phyloP scores from a whole-genome alignment of 92 coral and sea anemone species.

The Porites cylindrica region DNA sequence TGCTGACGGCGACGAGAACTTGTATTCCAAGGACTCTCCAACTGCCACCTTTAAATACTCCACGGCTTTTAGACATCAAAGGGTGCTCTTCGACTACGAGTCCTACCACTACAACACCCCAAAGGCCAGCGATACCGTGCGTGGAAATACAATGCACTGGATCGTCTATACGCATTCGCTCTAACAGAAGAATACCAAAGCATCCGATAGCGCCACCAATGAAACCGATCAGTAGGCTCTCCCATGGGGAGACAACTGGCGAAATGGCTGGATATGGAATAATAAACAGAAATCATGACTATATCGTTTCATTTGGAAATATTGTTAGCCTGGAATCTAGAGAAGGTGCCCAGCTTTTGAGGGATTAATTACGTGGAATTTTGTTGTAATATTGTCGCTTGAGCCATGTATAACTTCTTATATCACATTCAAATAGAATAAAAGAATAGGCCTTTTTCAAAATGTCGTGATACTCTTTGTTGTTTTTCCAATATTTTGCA shows the following conservation, averaged over 20 bases:
- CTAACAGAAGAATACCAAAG: conserved; percentile 64
- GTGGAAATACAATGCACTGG: conserved; percentile 91
- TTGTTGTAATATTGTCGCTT: too few relatives aligned
- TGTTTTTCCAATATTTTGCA: too few relatives aligned
- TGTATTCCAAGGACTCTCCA: conserved; percentile 82
- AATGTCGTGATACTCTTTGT: too few relatives aligned
- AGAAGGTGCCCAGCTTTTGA: too few relatives aligned
- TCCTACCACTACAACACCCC: conserved; percentile 92
- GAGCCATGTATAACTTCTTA: too few relatives aligned
- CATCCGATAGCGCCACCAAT: conserved; percentile 81
- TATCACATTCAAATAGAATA: too few relatives aligned
- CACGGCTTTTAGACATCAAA: conserved; percentile 63
- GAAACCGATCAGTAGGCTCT: conserved; percentile 78
- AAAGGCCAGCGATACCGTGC: conserved; percentile 77
- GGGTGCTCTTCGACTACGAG: conserved; percentile 75
- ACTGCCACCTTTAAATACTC: conserved; percentile 76
- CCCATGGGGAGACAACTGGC: conserved; percentile 87
- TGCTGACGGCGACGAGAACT: conserved; percentile 48
- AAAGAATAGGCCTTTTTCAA: too few relatives aligned
- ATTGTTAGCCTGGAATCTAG: too few relatives aligned
- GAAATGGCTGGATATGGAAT: conserved; percentile 70
- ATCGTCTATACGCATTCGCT: conserved; percentile 84
- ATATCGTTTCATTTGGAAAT: too few relatives aligned
- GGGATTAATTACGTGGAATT: too few relatives aligned
- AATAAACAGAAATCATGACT: too few relatives aligned